Base-by-base conservation (phyloP, 2,113 vertebrate species). In the Argyrosomus japonicus region DNA sequence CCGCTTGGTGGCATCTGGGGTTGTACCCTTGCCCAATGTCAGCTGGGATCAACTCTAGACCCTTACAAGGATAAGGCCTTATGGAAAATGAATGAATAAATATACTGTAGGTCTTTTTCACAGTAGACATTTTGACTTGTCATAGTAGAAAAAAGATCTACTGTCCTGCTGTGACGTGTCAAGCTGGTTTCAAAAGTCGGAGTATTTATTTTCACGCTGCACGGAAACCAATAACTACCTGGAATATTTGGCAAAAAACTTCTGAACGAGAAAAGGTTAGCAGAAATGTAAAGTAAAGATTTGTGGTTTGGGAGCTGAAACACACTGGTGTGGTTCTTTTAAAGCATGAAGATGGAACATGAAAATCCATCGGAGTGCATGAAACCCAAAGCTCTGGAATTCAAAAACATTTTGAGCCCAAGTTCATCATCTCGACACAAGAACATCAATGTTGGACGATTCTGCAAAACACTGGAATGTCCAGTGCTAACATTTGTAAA, bases 281-380 rank as follows among this genome's bases (percentile, higher is more conserved):
- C 15, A 40, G 15, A 48, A 60, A 47, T 12, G 23, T 40, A 56
- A 56, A 40, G 18, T 50, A 36, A 61, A 48, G 14, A 48, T 74
- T 68, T 75, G 62, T 36, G 23, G 68, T 36, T 15, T 4, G 64
- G 48, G 48, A 75, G 47, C 61, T 61, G 10, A 79, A 77, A 25
- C 6, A 3, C 36, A 9, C 36, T 32, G 51, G 48, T 79, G 6
- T 1, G 27, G 50, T 75, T 64, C 45, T 72, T 40, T 72, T 77
- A 85, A 74, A 77, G 78, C 79, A 69, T 67, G 54, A 56, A 18
- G 32, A 6, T 77, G 36, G 8, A 82, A 77, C 4, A 50, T 63
- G 6, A 45, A 19, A 51, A 72, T 40, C 56, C 10, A 0, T 53
- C 43, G 9, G 15, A 32, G 23, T 73, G 77, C 74, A 51, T 84